Evolutionary conservation across 2,888 invertebrate species (phyloP).

Genomic region (Dryadula phaetusa): DNA sequence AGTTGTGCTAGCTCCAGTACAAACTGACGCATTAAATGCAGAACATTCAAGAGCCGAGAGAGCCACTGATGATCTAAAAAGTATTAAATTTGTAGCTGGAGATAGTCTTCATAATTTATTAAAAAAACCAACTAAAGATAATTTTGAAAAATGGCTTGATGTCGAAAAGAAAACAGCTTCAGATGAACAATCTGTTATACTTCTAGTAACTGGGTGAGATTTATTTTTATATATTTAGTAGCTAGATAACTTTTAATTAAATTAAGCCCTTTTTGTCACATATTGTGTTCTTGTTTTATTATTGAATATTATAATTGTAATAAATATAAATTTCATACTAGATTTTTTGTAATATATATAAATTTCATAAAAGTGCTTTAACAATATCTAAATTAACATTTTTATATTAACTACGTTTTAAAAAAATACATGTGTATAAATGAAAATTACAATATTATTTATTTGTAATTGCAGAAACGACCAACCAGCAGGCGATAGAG

Average conservation of each 20-base stretch:
- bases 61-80: constrained; percentile 84
- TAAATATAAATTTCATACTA: no score
- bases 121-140: constrained; percentile 89
- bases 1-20: constrained; percentile 93
- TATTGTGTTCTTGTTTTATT: no score
- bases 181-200: constrained; percentile 91
- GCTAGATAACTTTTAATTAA: no score
- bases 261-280: no score
- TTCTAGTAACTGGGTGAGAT: constrained; percentile 92
- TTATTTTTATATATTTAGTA: background rate
- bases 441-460: background rate
- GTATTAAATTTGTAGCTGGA: constrained; percentile 89
- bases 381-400: no score
- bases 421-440: background rate
- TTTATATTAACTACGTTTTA: no score
- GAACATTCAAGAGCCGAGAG: constrained; percentile 82
- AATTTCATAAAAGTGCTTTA: no score
- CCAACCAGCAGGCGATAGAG: constrained; percentile 84
- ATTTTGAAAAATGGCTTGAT: constrained; percentile 92
- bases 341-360: no score
- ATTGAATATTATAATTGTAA: no score
- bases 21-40: constrained; percentile 85
- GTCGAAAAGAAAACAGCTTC: constrained; percentile 89
- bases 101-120: constrained; percentile 90
- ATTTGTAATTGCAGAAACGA: constrained; percentile 73